These are phyloP conservation scores for Teleogryllus oceanicus DNA, from an alignment of 2,888 invertebrate genomes.

Conservation along the genomic window DNA sequence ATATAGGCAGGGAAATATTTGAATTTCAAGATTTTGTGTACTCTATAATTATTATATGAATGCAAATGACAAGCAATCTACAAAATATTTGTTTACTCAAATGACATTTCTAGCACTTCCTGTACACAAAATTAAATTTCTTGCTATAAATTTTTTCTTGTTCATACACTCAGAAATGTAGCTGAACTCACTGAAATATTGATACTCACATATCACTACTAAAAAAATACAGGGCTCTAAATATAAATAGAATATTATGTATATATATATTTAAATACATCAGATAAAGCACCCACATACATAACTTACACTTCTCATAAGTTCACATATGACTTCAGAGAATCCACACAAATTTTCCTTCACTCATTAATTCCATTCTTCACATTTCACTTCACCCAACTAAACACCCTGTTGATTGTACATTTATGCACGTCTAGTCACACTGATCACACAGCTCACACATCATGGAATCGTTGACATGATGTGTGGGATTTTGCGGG, in stretches of 20 bases:
- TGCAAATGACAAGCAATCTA: too few relatives aligned
- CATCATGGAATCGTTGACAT: neutral
- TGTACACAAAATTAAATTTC: too few relatives aligned
- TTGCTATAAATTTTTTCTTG: too few relatives aligned
- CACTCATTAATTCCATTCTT: neutral
- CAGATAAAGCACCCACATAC: slow-evolving; percentile 18
- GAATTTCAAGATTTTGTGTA: too few relatives aligned
- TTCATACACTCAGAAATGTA: neutral
- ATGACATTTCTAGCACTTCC: too few relatives aligned
- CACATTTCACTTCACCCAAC: neutral
- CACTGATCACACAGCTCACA: neutral
- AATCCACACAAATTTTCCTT: slow-evolving; percentile 1
- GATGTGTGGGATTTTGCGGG: neutral
- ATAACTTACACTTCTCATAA: slow-evolving; percentile 18
- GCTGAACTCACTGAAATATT: neutral
- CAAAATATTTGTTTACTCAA: too few relatives aligned
- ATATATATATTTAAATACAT: neutral
- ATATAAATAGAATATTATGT: neutral
- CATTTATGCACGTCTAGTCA: neutral
- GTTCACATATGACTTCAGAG: slow-evolving; percentile 1
- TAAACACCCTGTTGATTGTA: neutral
- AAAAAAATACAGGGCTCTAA: slow-evolving; percentile 18
- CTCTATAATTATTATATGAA: too few relatives aligned
- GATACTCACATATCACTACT: slow-evolving; percentile 18
- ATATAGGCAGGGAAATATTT: too few relatives aligned